Percentiles rank a stretch among this genome's conserved stretches.
These are phyloP conservation scores for Haemorhous mexicanus DNA, from an alignment of 2,113 vertebrate species.

Conservation along the genomic window DNA sequence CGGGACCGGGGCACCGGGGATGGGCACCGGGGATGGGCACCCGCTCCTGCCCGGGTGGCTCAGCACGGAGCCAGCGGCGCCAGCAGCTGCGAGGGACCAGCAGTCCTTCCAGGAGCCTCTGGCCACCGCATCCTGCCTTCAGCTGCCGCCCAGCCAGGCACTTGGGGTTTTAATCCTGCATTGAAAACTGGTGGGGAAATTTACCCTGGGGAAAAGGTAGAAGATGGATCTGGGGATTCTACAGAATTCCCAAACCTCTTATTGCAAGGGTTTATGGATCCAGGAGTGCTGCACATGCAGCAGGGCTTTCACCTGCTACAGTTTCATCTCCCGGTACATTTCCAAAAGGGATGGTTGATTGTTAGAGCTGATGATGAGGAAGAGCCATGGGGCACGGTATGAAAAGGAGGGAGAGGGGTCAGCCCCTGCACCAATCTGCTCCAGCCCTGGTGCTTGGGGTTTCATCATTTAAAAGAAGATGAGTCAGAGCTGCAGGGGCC, in stretches of 20 bases:
- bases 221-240: background rate
- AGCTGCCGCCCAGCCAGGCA: background rate
- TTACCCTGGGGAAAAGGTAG: background rate
- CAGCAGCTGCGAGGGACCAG: background rate
- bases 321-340: background rate
- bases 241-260: background rate
- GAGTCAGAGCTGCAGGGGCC: background rate
- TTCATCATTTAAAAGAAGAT: background rate
- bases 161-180: accelerated
- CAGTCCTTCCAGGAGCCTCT: background rate
- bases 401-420: background rate
- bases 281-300: accelerated
- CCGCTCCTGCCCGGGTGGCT: accelerated
- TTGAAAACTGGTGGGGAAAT: background rate
- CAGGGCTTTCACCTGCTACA: background rate
- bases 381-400: background rate
- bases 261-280: background rate
- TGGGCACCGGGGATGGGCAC: no score
- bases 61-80: background rate
- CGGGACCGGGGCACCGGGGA: background rate
- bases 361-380: background rate
- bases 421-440: background rate
- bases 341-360: background rate
- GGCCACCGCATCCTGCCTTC: background rate
- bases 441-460: background rate